Evolutionary conservation across 2,888 invertebrate genomes (phyloP), one percentile per base, ranked within the genome.

Genomic region (Leptinotarsa peninsularis): DNA sequence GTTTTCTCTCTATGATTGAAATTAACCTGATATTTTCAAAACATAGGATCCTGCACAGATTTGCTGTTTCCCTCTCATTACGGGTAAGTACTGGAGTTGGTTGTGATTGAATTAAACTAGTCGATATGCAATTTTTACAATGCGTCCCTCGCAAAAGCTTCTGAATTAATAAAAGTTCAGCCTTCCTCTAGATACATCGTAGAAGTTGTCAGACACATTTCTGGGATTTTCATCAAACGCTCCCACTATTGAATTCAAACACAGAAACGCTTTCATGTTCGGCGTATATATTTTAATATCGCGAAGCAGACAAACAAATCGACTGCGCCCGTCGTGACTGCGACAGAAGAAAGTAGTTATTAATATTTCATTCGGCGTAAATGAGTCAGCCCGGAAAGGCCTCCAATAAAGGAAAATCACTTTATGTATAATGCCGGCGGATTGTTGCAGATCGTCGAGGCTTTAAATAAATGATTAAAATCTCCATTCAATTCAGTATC

Each of bases 181-280:
- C 10, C 43, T 43, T 43, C 43, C 43, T 10, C 14, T 15, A n/a
- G 14, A 54, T 5, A 54, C 5, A 54, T n/a, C 10, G 58, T 58
- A n/a, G 43, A 43, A 63, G 18, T 23, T n/a, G 63, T 63, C 63
- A 63, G 21, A 58, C 14, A 58, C 58, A 63, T 43, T 27, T 69
- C 69, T 52, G 52, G n/a, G 27, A 68, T 68, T 69, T 33, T 33
- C 56, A 49, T 69, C 43, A 52, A 56, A 56, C 69, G 56, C 69
- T 43, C 69, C 69, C 54, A 69, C 27, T 63, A 63, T 33, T 33
- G 33, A 33, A 63, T 63, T 17, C 63, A 79, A 78, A 81, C 79
- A 81, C 71, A 81, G 80, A 79, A 81, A 79, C 76, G 81, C 78
- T 81, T 79, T 80, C 79, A 78, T 76, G 75, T 76, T 77, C 70